Base-by-base conservation (phyloP, 2,113 vertebrate genomes). In the Pachycephala philippinensis region DNA sequence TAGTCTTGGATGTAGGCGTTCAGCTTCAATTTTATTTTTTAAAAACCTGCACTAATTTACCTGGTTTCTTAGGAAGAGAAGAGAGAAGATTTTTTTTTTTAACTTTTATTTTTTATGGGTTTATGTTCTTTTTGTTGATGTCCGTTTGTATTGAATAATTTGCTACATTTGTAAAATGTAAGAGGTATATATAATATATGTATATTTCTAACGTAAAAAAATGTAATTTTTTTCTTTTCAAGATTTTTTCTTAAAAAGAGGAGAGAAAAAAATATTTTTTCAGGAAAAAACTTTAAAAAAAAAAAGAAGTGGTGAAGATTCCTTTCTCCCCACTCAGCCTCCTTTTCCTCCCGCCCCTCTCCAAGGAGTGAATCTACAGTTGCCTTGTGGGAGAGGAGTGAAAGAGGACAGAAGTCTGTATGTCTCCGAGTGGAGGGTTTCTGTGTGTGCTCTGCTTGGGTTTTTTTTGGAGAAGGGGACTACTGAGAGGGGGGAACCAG, bases 111-210 rank as follows among this genome's bases (percentile, higher is more conserved):
- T 98, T 98, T 97, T 98, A 98, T 98, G 97, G 95, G 95, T 98
- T 98, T 98, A 95, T 97, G 97, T 96, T 96, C 96, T 96, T 98
- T 98, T 97, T 93, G 98, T 98, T 98, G 98, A 97, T 97, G 98
- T 98, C 98, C 0, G 95, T 98, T 98, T 98, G 97, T 98, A 98
- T 98, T 92, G 97, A 97, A 98, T 98, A 97, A 98, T 98, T 98
- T 98, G 98, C 98, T 98, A 98, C 98, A 97, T 98, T 98, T 98
- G 98, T 98, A 98, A 98, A 98, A 98, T 98, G 98, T 98, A 98
- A 98, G 98, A 98, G 97, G 98, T 98, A 98, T 98, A 98, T 98
- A 98, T 98, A 98, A 98, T 98, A 98, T 98, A 98, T 98, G 98
- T 98, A 98, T 98, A 98, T 98, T 98, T 98, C 98, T 98, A 98